These are phyloP conservation scores for Epinephelus coioides DNA, from an alignment of 2,797 vertebrate species.

Conservation along the genomic window DNA sequence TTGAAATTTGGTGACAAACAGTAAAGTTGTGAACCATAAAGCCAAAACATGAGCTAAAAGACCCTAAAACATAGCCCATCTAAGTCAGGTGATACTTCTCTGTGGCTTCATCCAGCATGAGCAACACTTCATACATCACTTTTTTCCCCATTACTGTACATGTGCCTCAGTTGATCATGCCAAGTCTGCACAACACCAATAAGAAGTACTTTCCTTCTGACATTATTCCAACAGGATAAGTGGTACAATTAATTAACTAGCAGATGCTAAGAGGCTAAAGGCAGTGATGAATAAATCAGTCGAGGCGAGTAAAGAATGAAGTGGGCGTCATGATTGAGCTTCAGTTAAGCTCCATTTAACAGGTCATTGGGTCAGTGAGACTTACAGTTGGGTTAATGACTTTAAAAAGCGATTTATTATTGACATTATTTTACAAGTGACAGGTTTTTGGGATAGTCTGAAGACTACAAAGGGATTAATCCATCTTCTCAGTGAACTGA, in stretches of 20 bases:
- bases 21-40: not conserved
- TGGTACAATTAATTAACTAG: not conserved
- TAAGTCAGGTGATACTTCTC: not conserved
- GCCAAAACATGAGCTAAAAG: slow-evolving; percentile 7
- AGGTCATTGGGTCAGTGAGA: slow-evolving; percentile 13
- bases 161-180: not conserved
- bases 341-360: slow-evolving; percentile 1
- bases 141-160: not conserved
- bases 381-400: not conserved
- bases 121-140: not conserved
- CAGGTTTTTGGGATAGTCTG: not conserved
- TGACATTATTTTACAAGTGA: not conserved
- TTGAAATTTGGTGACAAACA: not conserved
- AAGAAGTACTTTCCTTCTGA: not conserved
- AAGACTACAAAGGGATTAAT: not conserved
- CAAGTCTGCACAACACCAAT: not conserved
- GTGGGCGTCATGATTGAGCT: not conserved
- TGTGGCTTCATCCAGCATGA: not conserved
- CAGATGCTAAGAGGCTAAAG: slow-evolving; percentile 11
- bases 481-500: not conserved
- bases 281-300: not conserved
- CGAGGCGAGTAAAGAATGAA: not conserved
- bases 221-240: not conserved
- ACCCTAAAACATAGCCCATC: not conserved
- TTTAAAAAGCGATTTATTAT: slow-evolving; percentile 1